Evolutionary conservation across 2,888 invertebrate genomes (phyloP).

Genomic region (Punctoribates punctum): DNA sequence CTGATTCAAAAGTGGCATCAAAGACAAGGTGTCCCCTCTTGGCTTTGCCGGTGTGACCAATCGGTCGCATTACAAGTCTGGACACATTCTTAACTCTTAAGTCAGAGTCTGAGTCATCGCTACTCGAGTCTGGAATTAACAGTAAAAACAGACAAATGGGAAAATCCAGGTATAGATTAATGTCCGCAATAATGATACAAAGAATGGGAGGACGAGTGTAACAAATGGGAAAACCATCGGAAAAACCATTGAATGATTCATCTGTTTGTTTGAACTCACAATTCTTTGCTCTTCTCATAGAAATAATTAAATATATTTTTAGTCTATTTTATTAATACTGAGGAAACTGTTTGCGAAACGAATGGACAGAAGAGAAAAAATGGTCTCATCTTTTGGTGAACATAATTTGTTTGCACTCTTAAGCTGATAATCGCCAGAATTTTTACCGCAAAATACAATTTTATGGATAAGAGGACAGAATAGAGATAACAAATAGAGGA

Average conservation of each 20-base stretch:
- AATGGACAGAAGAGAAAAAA: too few relatives aligned
- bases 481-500: background rate
- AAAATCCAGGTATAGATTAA: slow-evolving; percentile 26
- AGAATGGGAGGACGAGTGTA: slow-evolving; percentile 15
- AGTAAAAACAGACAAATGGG: background rate
- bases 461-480: background rate
- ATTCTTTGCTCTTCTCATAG: background rate
- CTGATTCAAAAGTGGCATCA: slow-evolving; percentile 94
- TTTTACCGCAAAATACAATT: background rate
- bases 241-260: slow-evolving; percentile 19
- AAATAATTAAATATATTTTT: background rate
- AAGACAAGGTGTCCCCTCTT: slow-evolving; percentile 94
- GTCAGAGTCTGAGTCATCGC: slow-evolving; percentile 80
- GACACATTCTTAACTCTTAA: slow-evolving; percentile 90
- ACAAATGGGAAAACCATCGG: slow-evolving; percentile 3
- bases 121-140: slow-evolving; percentile 52
- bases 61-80: slow-evolving; percentile 77
- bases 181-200: slow-evolving; percentile 16
- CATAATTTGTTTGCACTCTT: background rate
- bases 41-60: slow-evolving; percentile 89
- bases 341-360: too few relatives aligned
- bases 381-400: background rate
- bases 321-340: background rate
- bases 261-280: background rate
- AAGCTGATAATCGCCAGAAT: background rate